phyloP scores from a whole-genome alignment of 1,140 invertebrate genomes.

The Aradophagus sp. region DNA sequence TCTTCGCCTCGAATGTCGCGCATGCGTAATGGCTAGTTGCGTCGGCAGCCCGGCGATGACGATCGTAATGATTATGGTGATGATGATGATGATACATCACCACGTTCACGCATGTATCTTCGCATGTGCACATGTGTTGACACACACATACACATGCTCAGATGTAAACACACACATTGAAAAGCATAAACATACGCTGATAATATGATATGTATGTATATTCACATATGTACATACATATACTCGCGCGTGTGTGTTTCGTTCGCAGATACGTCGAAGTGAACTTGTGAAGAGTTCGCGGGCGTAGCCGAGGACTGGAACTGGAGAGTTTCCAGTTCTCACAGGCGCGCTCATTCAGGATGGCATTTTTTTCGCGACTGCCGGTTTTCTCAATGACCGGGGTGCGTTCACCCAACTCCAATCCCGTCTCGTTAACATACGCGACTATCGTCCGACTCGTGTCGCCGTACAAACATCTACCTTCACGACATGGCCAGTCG shows the following conservation, averaged over 20 bases:
- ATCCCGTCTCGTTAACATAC: conserved; percentile 35
- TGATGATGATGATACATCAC: conserved; percentile 55
- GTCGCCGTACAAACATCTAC: background rate
- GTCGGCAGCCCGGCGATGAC: conserved; percentile 17
- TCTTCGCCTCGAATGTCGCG: conserved; percentile 21
- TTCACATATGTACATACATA: too few relatives aligned
- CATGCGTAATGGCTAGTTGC: conserved; percentile 20
- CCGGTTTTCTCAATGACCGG: conserved; percentile 55
- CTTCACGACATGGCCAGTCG: background rate
- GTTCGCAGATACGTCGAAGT: too few relatives aligned
- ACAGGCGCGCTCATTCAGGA: conserved; percentile 42
- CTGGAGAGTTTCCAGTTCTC: conserved; percentile 48
- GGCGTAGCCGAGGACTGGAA: conserved; percentile 42
- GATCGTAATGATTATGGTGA: conserved; percentile 46
- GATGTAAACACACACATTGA: too few relatives aligned
- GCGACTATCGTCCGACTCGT: conserved; percentile 2
- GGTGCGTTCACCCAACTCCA: conserved; percentile 46
- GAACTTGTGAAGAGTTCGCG: conserved; percentile 51
- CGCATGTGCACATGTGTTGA: too few relatives aligned
- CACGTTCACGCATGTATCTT: too few relatives aligned
- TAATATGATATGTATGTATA: too few relatives aligned
- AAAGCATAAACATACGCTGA: too few relatives aligned
- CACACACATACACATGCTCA: too few relatives aligned
- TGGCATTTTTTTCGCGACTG: conserved; percentile 48
- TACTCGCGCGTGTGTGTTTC: too few relatives aligned